These are phyloP conservation scores for Hepsetus odoe DNA, from an alignment of 2,113 vertebrate genomes.

Conservation along the genomic window DNA sequence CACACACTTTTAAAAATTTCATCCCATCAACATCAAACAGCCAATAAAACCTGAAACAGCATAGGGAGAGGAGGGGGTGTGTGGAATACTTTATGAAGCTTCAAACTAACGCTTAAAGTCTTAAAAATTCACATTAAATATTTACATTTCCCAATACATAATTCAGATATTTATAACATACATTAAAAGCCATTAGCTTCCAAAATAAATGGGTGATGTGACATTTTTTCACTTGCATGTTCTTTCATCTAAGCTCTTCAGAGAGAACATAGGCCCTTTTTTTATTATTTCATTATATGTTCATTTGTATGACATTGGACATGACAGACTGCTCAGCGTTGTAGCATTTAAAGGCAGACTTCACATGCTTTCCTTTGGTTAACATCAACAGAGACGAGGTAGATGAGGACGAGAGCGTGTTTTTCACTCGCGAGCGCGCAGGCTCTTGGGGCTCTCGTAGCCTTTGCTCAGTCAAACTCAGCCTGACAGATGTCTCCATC, in stretches of 20 bases:
- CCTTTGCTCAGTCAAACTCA: conserved; percentile 68
- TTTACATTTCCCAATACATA: conserved; percentile 67
- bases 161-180: conserved; percentile 81
- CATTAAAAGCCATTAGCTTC: conserved; percentile 81
- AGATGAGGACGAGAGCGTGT: conserved; percentile 56
- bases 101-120: conserved; percentile 69
- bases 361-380: conserved; percentile 77
- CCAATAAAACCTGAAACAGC: conserved; percentile 72
- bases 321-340: conserved; percentile 69
- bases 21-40: conserved; percentile 76
- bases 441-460: conserved; percentile 65
- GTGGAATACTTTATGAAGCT: conserved; percentile 62
- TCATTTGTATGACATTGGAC: conserved; percentile 68
- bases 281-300: conserved; percentile 55
- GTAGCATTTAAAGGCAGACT: conserved; percentile 65
- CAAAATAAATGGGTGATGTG: conserved; percentile 68
- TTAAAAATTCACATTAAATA: conserved; percentile 76
- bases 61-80: neutral
- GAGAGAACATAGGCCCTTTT: conserved; percentile 44
- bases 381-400: conserved; percentile 72
- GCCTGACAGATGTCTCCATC: conserved; percentile 76
- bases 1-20: conserved; percentile 72
- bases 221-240: conserved; percentile 37
- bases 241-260: conserved; percentile 54
- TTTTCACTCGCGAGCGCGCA: conserved; percentile 52